A percentile compares a stretch with the other conserved stretches of the same genome.
Conservation (phyloP, 2,113 vertebrate genomes). For the Zingel zingel region DNA sequence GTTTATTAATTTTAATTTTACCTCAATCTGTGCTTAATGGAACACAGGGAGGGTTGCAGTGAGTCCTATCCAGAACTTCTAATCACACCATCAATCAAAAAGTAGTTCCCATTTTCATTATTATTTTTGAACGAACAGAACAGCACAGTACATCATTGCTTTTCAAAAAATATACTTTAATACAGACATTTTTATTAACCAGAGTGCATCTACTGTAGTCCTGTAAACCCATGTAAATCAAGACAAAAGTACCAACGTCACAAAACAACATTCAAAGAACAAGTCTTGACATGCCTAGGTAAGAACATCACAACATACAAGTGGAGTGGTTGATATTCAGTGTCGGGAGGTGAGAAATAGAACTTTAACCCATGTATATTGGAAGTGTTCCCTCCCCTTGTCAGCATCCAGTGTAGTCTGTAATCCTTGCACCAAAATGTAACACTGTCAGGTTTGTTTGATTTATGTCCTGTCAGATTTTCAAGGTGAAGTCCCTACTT, state of each 20-base stretch:
- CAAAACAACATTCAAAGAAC: constrained; percentile 52
- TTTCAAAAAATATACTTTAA: constrained; percentile 74
- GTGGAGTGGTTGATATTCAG: constrained; percentile 24
- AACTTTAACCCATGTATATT: constrained; percentile 10
- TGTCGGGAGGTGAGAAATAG: constrained; percentile 10
- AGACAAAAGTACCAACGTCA: constrained; percentile 50
- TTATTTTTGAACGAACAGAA: background rate
- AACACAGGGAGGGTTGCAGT: constrained; percentile 1
- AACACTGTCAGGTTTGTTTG: constrained; percentile 43
- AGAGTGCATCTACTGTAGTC: constrained; percentile 60
- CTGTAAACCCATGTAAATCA: constrained; percentile 35
- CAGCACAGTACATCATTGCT: constrained; percentile 11
- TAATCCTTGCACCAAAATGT: constrained; percentile 47
- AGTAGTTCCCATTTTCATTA: background rate
- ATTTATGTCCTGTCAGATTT: constrained; percentile 59
- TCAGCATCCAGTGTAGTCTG: constrained; percentile 50
- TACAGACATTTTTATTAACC: constrained; percentile 61
- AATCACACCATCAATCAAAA: constrained; percentile 17
- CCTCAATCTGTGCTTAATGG: background rate
- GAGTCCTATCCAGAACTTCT: background rate
- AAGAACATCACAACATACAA: constrained; percentile 52
- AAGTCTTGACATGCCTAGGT: constrained; percentile 47
- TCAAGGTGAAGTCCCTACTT: constrained; percentile 56
- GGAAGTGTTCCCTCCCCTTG: constrained; percentile 26
- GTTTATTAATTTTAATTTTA: background rate